phyloP scores from a whole-genome alignment of 2,797 vertebrate genomes.

The Cyclopterus lumpus region DNA sequence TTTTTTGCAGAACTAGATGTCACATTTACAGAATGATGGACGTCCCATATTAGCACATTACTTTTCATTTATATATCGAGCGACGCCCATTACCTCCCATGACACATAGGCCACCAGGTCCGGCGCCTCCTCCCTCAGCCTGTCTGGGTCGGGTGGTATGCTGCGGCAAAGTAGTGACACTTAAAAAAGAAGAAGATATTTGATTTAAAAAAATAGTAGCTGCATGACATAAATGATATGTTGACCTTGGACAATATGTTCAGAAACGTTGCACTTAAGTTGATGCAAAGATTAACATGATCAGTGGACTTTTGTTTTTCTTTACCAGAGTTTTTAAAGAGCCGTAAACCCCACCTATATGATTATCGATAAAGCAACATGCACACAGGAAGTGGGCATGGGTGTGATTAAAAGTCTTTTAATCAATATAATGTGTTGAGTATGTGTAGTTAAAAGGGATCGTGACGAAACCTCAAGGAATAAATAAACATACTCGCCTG shows the following conservation, averaged over 20 bases:
- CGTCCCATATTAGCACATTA: conserved; percentile 14
- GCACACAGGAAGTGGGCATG: no score
- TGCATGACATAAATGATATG: background rate
- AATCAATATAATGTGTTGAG: no score
- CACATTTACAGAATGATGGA: conserved; percentile 61
- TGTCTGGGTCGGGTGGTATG: background rate
- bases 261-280: background rate
- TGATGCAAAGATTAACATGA: no score
- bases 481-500: background rate
- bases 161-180: background rate
- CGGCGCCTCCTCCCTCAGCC: conserved; percentile 10
- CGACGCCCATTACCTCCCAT: conserved; percentile 41
- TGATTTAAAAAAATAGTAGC: background rate
- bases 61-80: conserved; percentile 28
- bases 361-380: no score
- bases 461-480: background rate
- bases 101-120: conserved; percentile 12
- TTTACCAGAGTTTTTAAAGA: no score
- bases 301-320: background rate
- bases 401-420: no score
- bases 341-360: background rate
- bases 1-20: conserved; percentile 37
- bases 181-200: no score
- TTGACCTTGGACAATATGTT: background rate
- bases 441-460: no score